phyloP scores from a whole-genome alignment of 2,888 invertebrate genomes.

The Rhagonycha lutea region DNA sequence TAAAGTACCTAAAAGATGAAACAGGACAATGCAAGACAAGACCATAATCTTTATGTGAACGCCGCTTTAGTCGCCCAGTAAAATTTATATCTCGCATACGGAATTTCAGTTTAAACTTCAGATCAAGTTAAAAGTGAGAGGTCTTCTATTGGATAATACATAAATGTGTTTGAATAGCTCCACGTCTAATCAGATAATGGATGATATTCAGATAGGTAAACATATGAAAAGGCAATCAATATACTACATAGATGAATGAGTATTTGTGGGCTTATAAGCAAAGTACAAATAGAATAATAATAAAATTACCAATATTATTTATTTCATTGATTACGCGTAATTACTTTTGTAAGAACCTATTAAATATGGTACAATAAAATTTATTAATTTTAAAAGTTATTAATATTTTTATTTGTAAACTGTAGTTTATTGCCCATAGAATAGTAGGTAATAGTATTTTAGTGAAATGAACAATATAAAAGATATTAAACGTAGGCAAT shows the following conservation, averaged over 20 bases:
- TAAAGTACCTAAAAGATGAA: too few relatives aligned
- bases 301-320: not conserved
- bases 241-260: not conserved
- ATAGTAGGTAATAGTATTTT: not conserved
- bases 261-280: not conserved
- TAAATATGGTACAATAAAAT: not conserved
- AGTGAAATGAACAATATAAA: not conserved
- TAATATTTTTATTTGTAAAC: not conserved
- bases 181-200: not conserved
- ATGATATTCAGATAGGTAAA: not conserved
- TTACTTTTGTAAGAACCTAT: not conserved
- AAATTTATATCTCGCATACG: not conserved
- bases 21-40: too few relatives aligned
- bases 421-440: not conserved
- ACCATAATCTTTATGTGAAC: too few relatives aligned
- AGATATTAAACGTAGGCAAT: not conserved
- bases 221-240: not conserved
- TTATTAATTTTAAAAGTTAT: not conserved
- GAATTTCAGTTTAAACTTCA: not conserved
- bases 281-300: not conserved
- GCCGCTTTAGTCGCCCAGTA: not conserved
- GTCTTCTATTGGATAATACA: not conserved
- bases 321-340: not conserved
- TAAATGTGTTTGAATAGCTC: not conserved
- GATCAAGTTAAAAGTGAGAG: not conserved